Base-by-base conservation (phyloP, 1,140 invertebrate genomes). In the Leptinotarsa defecta region DNA sequence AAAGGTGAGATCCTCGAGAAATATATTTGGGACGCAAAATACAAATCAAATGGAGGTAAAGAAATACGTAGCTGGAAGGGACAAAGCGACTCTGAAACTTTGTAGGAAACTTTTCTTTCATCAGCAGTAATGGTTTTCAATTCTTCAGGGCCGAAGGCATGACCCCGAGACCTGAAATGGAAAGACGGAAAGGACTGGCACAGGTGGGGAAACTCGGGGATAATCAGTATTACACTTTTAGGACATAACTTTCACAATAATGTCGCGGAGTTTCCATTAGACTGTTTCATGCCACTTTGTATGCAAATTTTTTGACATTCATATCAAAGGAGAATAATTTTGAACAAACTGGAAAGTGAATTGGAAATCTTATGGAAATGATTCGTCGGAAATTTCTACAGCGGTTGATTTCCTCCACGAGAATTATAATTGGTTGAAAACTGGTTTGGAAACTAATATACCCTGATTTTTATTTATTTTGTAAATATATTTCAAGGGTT, bases 81-180 rank as follows among this genome's bases (percentile, higher is more conserved):
- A 81, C 81, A 79, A 82, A 81, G 79, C 71, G 71, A 78, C 76
- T 80, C 81, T 83, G 24, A 80, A 83, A 83, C 83, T 83, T 81
- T 75, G 77, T 77, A 74, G 78, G 78, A 83, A 85, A 84, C 83
- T 84, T 85, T 84, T 84, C 82, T 84, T 85, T 84, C 83, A 84
- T 84, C 83, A 84, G 78, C 78, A 57, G 82, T 85, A 85, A 84
- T 84, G 84, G 83, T 84, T 85, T 85, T 84, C 83, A 84, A 83
- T 84, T 84, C 81, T 83, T 84, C 80, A 78, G 71, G 79, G 78
- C 81, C 82, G 74, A 76, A 77, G 82, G 82, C 83, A 82, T 83
- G 83, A 84, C 83, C 83, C 76, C 69, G 77, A 79, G 77, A 80
- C 78, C 75, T 48, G 62, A 24, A 48, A 57, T 57, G 22, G 61